These are phyloP conservation scores for Fundulus diaphanus DNA, from an alignment of 2,797 vertebrate genomes.

Conservation along the genomic window DNA sequence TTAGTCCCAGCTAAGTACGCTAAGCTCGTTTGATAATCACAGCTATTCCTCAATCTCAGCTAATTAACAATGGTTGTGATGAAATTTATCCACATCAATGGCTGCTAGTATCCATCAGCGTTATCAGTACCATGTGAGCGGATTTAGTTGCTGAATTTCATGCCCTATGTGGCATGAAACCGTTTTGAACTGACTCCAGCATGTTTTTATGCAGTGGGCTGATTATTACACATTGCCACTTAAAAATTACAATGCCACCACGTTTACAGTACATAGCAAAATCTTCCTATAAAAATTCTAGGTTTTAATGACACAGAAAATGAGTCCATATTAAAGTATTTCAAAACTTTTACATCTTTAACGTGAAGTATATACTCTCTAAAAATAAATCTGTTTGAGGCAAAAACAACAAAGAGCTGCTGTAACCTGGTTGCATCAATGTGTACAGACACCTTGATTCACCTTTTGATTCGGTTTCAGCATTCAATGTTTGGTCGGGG, in stretches of 20 bases:
- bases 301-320: neutral
- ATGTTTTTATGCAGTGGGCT: slow-evolving; percentile 33
- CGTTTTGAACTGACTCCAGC: slow-evolving; percentile 33
- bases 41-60: slow-evolving; percentile 64
- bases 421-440: neutral
- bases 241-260: neutral
- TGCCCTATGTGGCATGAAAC: slow-evolving; percentile 34
- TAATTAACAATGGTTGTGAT: slow-evolving; percentile 73
- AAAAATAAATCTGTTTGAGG: neutral
- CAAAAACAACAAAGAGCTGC: neutral
- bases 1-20: slow-evolving; percentile 72
- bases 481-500: neutral
- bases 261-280: too few species aligned
- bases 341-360: neutral
- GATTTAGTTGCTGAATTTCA: slow-evolving; percentile 42
- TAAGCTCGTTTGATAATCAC: slow-evolving; percentile 75
- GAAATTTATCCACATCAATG: slow-evolving; percentile 64
- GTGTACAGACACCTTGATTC: too few species aligned
- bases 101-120: slow-evolving; percentile 40
- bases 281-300: too few species aligned
- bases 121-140: slow-evolving; percentile 40
- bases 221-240: neutral
- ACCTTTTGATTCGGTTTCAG: too few species aligned
- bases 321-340: neutral
- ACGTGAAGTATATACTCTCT: neutral